Base-by-base conservation (phyloP, 1,140 invertebrate genomes). In the Megalopta genalis region DNA sequence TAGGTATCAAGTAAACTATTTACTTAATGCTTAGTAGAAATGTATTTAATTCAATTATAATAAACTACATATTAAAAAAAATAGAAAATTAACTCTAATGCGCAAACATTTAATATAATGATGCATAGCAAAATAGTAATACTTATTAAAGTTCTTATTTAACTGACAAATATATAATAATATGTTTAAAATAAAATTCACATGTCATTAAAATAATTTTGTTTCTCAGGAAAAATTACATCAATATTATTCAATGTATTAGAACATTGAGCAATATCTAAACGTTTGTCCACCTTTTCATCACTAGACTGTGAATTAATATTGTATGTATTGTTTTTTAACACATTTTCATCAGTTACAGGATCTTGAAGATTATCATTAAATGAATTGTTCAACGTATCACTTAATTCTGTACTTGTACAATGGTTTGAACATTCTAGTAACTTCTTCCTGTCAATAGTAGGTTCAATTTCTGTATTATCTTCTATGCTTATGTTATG, bases 401-500 rank as follows among this genome's bases (percentile, higher is more conserved):
- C 32, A n/a, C 18, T 21, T n/a, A 57, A 42, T 25, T 39, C 46
- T 37, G 23, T 16, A 18, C 2, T 57, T 21, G 37, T 39, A 39
- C 23, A 8, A 27, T 7, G 2, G 10, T 23, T 25, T 62, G 5
- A 10, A 32, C 16, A 21, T 23, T 37, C 18, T 7, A n/a, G n/a
- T 0, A 2, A n/a, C 14, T n/a, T 68, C 42, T 46, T 12, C 68
- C 32, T 18, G 10, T 52, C 37, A n/a, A 10, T 14, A 63, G 14
- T 32, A n/a, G 23, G 16, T 37, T 49, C 3, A 49, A 49, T 4
- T 16, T 49, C 46, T 14, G 16, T 12, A 9, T 74, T 68, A 21
- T 75, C 25, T 67, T 75, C 73, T 23, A 75, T 27, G 25, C 25
- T 76, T 46, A 46, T 68, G 23, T 60, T 46, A 46, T 23, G 9